A percentile compares a stretch with the other conserved stretches of the same genome.
Conservation (phyloP, 2,888 invertebrate genomes). For the Microchrysa polita region DNA sequence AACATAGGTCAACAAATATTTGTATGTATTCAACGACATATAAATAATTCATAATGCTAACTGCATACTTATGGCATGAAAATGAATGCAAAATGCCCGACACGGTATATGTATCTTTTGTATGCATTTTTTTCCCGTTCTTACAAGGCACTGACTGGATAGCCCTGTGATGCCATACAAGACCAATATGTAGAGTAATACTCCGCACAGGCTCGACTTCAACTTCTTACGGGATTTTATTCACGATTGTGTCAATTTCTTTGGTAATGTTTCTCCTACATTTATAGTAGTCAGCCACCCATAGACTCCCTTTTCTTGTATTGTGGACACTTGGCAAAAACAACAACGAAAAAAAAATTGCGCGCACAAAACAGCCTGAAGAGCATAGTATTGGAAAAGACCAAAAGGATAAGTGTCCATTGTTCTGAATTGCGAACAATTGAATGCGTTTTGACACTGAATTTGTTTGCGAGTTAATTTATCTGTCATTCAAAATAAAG, state of each 20-base stretch:
- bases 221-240: conserved; percentile 42
- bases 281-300: conserved; percentile 15
- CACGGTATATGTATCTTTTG: conserved; percentile 11
- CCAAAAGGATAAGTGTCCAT: conserved; percentile 42
- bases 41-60: conserved; percentile 46
- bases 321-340: conserved; percentile 28
- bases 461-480: conserved; percentile 48
- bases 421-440: conserved; percentile 43
- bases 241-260: conserved; percentile 44
- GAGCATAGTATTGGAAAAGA: conserved; percentile 4
- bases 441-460: conserved; percentile 49
- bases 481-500: conserved; percentile 47
- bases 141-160: background rate
- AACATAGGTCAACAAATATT: conserved; percentile 45
- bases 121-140: background rate
- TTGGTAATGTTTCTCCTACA: conserved; percentile 10
- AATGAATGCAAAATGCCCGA: conserved; percentile 35
- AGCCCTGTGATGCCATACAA: too few species aligned
- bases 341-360: too few species aligned
- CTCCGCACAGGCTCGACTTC: background rate
- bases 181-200: background rate
- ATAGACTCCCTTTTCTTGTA: background rate
- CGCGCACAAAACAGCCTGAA: too few species aligned
- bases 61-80: conserved; percentile 19
- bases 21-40: conserved; percentile 32